Base-by-base conservation (phyloP, 1,140 invertebrate species). In the Lanistes nyassanus region DNA sequence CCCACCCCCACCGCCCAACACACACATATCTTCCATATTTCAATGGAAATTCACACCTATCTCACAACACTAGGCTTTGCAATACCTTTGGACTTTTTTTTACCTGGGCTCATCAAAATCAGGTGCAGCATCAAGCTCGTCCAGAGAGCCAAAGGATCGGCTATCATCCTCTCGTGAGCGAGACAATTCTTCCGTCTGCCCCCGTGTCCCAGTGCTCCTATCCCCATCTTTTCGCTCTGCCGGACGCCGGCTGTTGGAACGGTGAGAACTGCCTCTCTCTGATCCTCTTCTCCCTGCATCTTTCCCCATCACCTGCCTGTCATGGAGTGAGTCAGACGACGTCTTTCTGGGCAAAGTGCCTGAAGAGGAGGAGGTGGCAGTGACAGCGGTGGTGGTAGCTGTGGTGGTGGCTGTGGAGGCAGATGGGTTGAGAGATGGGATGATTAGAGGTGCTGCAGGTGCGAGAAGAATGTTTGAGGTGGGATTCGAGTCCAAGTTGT, bases 381-480 rank as follows among this genome's bases (percentile, higher is more conserved):
- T 37, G 47, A 72, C 56, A 0, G 71, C 9, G 36, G 56, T 75
- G 5, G 73, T 66, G 53, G 60, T 16, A 16, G 62, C 55, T 31
- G 69, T 74, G 51, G 73, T 74, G 19, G 74, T 65, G 53, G 80
- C 73, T 34, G 80, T 77, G 42, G 82, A 79, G 16, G 87, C 82
- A 60, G 83, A 65, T 0, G 70, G 3, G 37, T 68, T 75, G 1
- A 78, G 74, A 53, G 70, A 36, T 19, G 71, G 70, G 34, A 77
- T 77, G 55, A 76, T 77, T 16, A 78, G 74, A 34, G 83, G 79
- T 21, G 83, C 79, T 47, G 84, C 81, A 19, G 87, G 84, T 42
- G 84, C 83, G 56, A 88, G 77, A 21, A 86, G 76, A 51, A 85
- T 83, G 68, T 83, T 86, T 29, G 80, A 55, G 29, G 80, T 75